phyloP scores from a whole-genome alignment of 2,113 vertebrate species.

The Embiotoca jacksoni region DNA sequence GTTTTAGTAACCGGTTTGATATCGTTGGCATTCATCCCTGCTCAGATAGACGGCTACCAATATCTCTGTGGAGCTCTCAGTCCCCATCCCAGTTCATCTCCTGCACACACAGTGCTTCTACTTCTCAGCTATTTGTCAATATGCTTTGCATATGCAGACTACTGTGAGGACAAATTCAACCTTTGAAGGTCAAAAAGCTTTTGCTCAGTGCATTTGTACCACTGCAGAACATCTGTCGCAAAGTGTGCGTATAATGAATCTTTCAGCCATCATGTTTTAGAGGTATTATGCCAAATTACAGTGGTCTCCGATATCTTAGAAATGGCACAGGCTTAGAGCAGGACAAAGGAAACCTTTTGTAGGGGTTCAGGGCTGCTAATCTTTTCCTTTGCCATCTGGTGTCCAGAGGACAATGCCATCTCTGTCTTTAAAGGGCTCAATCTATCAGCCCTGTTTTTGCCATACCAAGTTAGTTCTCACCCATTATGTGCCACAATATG shows the following conservation, averaged over 20 bases:
- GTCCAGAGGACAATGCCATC: conserved; percentile 65
- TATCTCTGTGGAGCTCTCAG: conserved; percentile 40
- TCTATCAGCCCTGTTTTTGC: conserved; percentile 45
- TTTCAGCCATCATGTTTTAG: conserved; percentile 53
- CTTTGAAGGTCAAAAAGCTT: not conserved
- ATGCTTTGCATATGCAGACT: conserved; percentile 13
- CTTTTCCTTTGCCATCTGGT: conserved; percentile 71
- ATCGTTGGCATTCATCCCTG: conserved; percentile 58
- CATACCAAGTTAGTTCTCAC: conserved; percentile 47
- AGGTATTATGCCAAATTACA: conserved; percentile 61
- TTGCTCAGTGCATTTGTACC: not conserved
- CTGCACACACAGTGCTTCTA: not conserved
- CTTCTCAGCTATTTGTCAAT: conserved; percentile 6
- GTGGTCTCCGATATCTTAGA: conserved; percentile 68
- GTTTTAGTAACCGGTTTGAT: conserved; percentile 72
- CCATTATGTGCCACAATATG: conserved; percentile 13
- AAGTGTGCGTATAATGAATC: conserved; percentile 23
- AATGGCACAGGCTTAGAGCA: conserved; percentile 52
- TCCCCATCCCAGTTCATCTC: conserved; percentile 23
- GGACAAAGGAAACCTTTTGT: conserved; percentile 69
- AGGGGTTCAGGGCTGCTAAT: conserved; percentile 62
- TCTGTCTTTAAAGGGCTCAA: conserved; percentile 61
- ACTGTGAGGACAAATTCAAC: conserved; percentile 9
- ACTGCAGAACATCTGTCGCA: conserved; percentile 34
- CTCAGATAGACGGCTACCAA: conserved; percentile 46